Evolutionary conservation across 2,797 vertebrate genomes (phyloP), one percentile per base, ranked within the genome.

Genomic region (Danio tinwini): DNA sequence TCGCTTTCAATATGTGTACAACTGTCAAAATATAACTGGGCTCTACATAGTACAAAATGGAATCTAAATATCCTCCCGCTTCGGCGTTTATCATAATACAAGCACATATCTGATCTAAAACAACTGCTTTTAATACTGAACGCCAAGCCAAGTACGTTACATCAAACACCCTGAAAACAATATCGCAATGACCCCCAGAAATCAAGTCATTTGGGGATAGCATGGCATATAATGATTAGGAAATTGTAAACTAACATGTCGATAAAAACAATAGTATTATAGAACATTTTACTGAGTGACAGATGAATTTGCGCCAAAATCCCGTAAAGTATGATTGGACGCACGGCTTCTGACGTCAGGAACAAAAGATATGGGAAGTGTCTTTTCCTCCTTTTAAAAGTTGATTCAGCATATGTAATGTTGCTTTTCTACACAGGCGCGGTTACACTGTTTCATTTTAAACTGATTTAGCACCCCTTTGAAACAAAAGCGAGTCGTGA

Each of bases 271-370:
- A 13, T 13, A 6, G 12, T 16, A 10, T 12, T 21, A 21, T 12
- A 44, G 56, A 0, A 17, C 17, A 29, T 45, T 73, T 58, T 58
- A 73, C 13, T 6, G n/a, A 59, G 42, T 59, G 55, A 73, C 55
- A 73, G 42, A 73, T 59, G 55, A 73, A 73, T 73, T 73, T 73
- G 70, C 70, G 70, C 70, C 70, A 73, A 59, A 73, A 73, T 72
- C 21, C 70, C 39, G 12, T 73, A 21, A 29, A 58, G 55, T 73
- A 44, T 73, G 70, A 73, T 73, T 73, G 70, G 70, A 37, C 13
- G 56, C 17, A 58, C 40, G 8, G 3, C 19, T 9, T 73, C 42
- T 73, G 53, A 73, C 70, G 70, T 73, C 70, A 73, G 42, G 37
- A 63, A 74, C 72, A 63, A 74, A 74, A 62, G 29, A 62, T 17